Conservation (phyloP, 2,113 vertebrate genomes). For the Axis porcinus region DNA sequence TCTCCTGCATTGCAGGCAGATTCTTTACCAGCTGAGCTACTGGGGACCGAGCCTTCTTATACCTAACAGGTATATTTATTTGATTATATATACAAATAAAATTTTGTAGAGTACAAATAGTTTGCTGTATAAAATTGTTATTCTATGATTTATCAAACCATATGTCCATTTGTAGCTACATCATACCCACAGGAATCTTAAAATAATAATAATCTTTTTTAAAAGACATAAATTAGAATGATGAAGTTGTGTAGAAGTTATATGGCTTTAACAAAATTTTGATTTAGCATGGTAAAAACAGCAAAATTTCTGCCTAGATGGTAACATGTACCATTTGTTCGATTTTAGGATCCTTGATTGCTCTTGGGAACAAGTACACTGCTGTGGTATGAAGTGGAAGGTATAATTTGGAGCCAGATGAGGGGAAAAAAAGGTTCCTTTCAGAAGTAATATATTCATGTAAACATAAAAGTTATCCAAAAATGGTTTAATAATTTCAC, state of each 20-base stretch:
- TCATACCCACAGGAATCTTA: background rate
- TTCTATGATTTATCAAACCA: slow-evolving; percentile 27
- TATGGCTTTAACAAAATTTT: slow-evolving; percentile 38
- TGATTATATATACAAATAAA: background rate
- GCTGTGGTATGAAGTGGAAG: slow-evolving; percentile 14
- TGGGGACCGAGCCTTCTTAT: background rate
- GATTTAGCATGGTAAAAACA: slow-evolving; percentile 22
- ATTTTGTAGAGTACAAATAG: background rate
- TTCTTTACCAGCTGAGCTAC: background rate
- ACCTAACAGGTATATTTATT: background rate
- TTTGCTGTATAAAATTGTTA: background rate
- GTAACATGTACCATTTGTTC: slow-evolving; percentile 5
- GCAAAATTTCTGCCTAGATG: slow-evolving; percentile 14
- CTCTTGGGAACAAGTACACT: slow-evolving; percentile 24
- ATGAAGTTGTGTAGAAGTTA: background rate
- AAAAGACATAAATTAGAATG: slow-evolving; percentile 11
- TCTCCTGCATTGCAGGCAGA: background rate
- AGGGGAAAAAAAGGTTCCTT: slow-evolving; percentile 13
- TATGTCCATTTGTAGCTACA: background rate
- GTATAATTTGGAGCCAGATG: slow-evolving; percentile 42
- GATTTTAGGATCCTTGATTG: slow-evolving; percentile 38
- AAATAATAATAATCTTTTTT: background rate
- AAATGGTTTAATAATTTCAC: slow-evolving; percentile 8
- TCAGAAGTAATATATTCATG: slow-evolving; percentile 16
- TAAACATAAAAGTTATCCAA: background rate